Base-by-base conservation (phyloP, 1,140 invertebrate genomes). In the Saccostrea echinata region DNA sequence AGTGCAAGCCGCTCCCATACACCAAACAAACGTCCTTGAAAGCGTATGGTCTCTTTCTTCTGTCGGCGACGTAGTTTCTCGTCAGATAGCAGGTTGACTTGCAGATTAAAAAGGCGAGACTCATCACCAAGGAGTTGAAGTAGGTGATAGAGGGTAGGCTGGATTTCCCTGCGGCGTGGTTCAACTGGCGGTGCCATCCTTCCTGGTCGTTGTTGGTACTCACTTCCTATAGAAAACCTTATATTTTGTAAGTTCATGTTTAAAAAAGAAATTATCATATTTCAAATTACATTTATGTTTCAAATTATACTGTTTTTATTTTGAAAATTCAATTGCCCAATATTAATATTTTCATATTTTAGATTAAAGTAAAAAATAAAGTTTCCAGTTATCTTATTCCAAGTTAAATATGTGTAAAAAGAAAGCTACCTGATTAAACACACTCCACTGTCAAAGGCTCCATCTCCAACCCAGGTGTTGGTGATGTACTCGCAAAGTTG, bases 141-240 rank as follows among this genome's bases (percentile, higher is more conserved):
- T 9, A 85, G 64, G 0, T 51, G 16, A 27, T 85, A 85, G 61
- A 85, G 16, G 9, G 82, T 11, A 18, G 51, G 43, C 33, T 51
- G 11, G 16, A 24, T 27, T 35, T 43, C 51, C 43, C 43, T 53
- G 71, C 30, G 11, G 85, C 12, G 4, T 80, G 57, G 71, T 86
- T 86, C n/a, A 86, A n/a, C 9, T 35, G 35, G n/a, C 86, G 80
- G 43, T 87, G 71, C 43, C 43, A 43, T 43, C 43, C 43, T 6
- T 43, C 43, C 43, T 8, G 4, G 43, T 43, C 81, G 55, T 87
- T 87, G 81, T 87, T 87, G 21, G 86, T 87, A 11, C 86, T 9
- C 1, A 80, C n/a, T 30, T 2, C 76, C 61, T 21, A 68, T n/a
- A 6, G 43, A 43, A 43, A 43, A 9, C 6, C 6, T 8, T 43